These are phyloP conservation scores for Betta splendens DNA, from an alignment of 2,797 vertebrate species.

Conservation along the genomic window DNA sequence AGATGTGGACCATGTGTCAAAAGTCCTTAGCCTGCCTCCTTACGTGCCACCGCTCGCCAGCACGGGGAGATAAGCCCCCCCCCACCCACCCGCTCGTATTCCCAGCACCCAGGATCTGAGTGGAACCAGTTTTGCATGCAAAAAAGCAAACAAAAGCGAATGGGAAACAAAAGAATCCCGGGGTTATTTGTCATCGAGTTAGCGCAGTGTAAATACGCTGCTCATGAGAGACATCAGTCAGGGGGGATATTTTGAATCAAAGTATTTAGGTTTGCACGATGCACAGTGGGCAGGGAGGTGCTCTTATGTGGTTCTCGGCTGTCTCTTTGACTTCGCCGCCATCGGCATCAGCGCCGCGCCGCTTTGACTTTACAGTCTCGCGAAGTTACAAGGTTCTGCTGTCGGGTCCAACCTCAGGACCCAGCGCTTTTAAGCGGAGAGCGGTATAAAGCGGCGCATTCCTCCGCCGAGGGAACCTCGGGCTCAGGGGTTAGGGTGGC, in stretches of 20 bases:
- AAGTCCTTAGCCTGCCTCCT: conserved; percentile 57
- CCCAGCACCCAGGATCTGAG: conserved; percentile 26
- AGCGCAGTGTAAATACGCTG: conserved; percentile 64
- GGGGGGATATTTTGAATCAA: conserved; percentile 47
- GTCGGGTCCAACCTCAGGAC: conserved; percentile 56
- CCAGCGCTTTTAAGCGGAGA: conserved; percentile 61
- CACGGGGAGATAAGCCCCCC: conserved; percentile 65
- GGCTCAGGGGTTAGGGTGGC: conserved; percentile 74
- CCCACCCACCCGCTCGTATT: conserved; percentile 43
- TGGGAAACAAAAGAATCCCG: conserved; percentile 65
- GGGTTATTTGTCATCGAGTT: conserved; percentile 78
- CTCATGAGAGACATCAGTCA: conserved; percentile 44
- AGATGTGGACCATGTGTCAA: conserved; percentile 73
- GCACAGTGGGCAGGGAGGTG: conserved; percentile 41
- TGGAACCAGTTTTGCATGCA: conserved; percentile 66
- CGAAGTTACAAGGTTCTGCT: conserved; percentile 56
- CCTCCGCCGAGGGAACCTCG: conserved; percentile 63
- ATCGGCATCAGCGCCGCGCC: conserved; percentile 38
- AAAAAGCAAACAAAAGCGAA: conserved; percentile 69
- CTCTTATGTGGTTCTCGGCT: conserved; percentile 60
- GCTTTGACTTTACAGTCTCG: conserved; percentile 54
- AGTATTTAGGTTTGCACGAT: conserved; percentile 40
- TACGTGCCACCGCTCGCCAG: conserved; percentile 57
- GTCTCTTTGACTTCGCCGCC: conserved; percentile 53
- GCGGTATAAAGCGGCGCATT: conserved; percentile 69